Conservation (phyloP, 2,797 vertebrate genomes). For the Heteromormyrus szaboi region DNA sequence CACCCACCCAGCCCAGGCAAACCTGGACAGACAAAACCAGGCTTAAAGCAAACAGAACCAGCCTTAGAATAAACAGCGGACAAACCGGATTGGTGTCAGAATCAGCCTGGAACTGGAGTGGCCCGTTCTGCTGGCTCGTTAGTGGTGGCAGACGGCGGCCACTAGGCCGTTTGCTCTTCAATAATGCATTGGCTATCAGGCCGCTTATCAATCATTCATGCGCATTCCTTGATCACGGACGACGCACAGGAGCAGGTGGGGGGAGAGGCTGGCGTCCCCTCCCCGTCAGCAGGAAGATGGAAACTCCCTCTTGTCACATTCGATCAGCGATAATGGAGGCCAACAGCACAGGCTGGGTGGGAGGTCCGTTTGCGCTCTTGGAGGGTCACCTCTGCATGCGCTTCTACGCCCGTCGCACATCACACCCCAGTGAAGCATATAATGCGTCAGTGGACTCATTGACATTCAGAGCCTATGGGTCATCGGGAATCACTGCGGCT, state of each 20-base stretch:
- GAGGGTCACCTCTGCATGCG: background rate
- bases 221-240: conserved; percentile 44
- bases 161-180: background rate
- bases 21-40: background rate
- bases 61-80: background rate
- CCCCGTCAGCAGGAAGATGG: background rate
- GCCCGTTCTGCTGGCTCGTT: background rate
- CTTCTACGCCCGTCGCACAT: background rate
- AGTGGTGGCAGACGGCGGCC: background rate
- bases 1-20: background rate
- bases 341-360: background rate
- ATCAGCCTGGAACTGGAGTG: background rate
- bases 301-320: background rate
- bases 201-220: conserved; percentile 59
- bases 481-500: background rate
- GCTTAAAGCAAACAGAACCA: background rate
- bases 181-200: conserved; percentile 16
- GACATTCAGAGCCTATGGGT: background rate
- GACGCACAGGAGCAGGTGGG: conserved; percentile 22
- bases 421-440: background rate
- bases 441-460: background rate
- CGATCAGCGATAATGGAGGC: background rate
- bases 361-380: background rate
- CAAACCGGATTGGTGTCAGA: background rate
- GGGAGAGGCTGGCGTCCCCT: background rate